Conservation (phyloP, 2,113 vertebrate genomes). For the Cinclus mexicanus region DNA sequence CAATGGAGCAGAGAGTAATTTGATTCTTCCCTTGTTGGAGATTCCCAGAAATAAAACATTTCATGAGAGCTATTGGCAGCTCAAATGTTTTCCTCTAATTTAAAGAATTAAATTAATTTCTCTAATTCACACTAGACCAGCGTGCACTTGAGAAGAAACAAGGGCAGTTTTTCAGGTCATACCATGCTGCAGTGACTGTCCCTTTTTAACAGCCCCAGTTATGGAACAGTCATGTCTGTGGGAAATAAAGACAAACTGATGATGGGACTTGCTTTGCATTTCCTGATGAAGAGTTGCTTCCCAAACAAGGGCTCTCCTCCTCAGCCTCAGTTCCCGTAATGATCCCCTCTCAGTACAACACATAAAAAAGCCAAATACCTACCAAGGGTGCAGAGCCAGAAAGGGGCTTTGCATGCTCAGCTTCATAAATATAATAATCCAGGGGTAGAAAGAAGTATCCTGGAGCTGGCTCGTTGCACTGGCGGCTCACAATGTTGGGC, state of each 20-base stretch:
- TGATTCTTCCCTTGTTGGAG: not conserved
- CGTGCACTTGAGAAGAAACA: not conserved
- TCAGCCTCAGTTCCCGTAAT: fast-evolving
- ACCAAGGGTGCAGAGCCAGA: constrained; percentile 73
- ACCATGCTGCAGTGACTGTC: not conserved
- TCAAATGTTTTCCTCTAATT: not conserved
- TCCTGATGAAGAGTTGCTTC: not conserved
- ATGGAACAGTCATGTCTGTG: not conserved
- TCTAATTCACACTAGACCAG: not conserved
- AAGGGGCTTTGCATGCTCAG: constrained; percentile 77
- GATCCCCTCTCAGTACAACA: not conserved
- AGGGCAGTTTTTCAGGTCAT: not conserved
- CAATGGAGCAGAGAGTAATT: not conserved
- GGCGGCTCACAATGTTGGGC: constrained; percentile 77
- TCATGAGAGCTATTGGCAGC: not conserved
- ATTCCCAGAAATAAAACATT: not conserved
- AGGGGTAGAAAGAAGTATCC: constrained; percentile 83
- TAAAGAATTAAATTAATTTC: not conserved
- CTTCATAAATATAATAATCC: constrained; percentile 88
- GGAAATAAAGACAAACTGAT: not conserved
- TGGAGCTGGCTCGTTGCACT: constrained; percentile 77
- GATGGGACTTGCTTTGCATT: not conserved
- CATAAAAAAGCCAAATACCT: not conserved
- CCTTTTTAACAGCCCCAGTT: not conserved
- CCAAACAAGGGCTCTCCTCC: not conserved